Evolutionary conservation across 2,888 invertebrate species (phyloP).

Genomic region (Apodemia duryi): DNA sequence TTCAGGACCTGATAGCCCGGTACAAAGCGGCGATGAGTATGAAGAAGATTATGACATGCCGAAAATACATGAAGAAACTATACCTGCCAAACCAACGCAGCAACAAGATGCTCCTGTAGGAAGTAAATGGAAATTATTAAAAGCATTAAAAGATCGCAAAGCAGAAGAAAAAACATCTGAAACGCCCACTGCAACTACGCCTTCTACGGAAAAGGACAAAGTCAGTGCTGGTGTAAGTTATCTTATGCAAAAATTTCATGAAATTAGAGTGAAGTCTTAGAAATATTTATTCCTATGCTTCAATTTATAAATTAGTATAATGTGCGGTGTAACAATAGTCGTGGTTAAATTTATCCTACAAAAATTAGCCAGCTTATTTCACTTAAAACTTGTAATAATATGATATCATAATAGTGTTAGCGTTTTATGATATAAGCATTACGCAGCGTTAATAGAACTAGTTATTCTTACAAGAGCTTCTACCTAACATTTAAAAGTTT

Average conservation of each 20-base stretch:
- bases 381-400: background rate
- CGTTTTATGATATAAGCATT: background rate
- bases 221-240: conserved; percentile 85
- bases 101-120: conserved; percentile 81
- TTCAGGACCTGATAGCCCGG: conserved; percentile 93
- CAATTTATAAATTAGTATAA: background rate
- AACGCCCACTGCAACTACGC: conserved; percentile 81
- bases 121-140: conserved; percentile 94
- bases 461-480: conserved; percentile 1
- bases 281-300: conserved; percentile 19
- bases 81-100: conserved; percentile 49
- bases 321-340: background rate
- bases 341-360: background rate
- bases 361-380: conserved; percentile 6
- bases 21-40: conserved; percentile 84
- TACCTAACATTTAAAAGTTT: background rate
- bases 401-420: background rate
- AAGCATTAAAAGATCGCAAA: conserved; percentile 93
- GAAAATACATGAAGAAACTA: conserved; percentile 56
- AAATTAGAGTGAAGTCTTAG: conserved; percentile 83
- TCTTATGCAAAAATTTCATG: conserved; percentile 82
- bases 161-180: conserved; percentile 91
- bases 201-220: conserved; percentile 81
- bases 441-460: background rate
- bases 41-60: conserved; percentile 83